Percentiles rank a stretch among this genome's conserved stretches.
phyloP scores from a whole-genome alignment of 2,113 vertebrate species.

The Macrotis lagotis region DNA sequence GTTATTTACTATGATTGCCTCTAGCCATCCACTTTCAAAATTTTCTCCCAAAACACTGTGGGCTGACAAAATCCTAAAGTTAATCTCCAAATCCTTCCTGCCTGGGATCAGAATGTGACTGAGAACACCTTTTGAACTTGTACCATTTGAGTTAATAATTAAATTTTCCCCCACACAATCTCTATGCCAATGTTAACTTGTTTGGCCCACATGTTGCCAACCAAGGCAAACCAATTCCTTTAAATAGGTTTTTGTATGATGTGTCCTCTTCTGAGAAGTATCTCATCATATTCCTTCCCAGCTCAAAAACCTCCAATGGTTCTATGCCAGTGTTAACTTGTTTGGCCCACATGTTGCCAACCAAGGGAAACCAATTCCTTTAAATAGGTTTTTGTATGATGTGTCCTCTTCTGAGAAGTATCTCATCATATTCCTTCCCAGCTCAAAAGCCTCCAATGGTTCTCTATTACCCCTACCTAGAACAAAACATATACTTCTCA shows the following conservation, averaged over 20 bases:
- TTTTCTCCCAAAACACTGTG: conserved; percentile 42
- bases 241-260: conserved; percentile 20
- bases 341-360: conserved; percentile 56
- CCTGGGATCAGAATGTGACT: conserved; percentile 40
- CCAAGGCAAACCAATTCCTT: conserved; percentile 2
- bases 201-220: conserved; percentile 56
- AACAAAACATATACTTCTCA: neutral
- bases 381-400: conserved; percentile 20
- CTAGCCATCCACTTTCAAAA: neutral
- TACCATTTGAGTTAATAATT: conserved; percentile 67
- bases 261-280: conserved; percentile 51
- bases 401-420: conserved; percentile 51
- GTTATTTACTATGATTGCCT: neutral
- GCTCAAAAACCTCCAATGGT: neutral
- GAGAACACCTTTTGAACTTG: conserved; percentile 55
- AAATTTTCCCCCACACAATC: conserved; percentile 39
- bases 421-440: conserved; percentile 7
- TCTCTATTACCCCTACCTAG: neutral
- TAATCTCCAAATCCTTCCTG: conserved; percentile 37
- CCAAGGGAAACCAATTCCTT: conserved; percentile 3
- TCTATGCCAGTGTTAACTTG: conserved; percentile 48
- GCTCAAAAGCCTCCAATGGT: neutral
- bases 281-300: conserved; percentile 7
- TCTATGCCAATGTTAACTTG: conserved; percentile 48
- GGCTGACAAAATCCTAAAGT: conserved; percentile 52